Conservation (phyloP, 1,140 invertebrate species). For the Phthorimaea operculella region DNA sequence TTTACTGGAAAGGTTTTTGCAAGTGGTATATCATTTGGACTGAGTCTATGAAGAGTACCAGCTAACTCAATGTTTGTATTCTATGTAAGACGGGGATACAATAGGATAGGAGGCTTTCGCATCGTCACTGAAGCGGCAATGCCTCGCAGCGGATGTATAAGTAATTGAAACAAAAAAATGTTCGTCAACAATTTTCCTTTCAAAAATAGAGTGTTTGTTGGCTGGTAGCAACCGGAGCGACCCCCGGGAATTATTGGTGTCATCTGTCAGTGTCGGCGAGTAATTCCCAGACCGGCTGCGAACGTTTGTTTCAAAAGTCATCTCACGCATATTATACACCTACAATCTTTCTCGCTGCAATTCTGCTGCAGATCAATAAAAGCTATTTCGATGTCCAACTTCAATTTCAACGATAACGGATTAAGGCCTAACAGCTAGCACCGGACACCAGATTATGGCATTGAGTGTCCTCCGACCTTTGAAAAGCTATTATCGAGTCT, state of each 20-base stretch:
- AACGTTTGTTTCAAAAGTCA: conserved; percentile 53
- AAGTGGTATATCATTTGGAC: too few species aligned
- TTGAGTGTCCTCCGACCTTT: background rate
- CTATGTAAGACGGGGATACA: too few species aligned
- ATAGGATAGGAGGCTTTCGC: too few species aligned
- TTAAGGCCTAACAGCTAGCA: too few species aligned
- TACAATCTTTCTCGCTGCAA: conserved; percentile 17
- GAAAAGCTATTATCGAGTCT: conserved; percentile 10
- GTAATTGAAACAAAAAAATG: conserved; percentile 22
- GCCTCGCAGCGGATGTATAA: background rate
- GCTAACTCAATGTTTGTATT: too few species aligned
- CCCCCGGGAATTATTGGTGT: conserved; percentile 49
- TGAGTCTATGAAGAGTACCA: too few species aligned
- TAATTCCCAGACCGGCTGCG: conserved; percentile 45
- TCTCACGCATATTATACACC: conserved; percentile 36
- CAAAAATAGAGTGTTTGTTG: conserved; percentile 22
- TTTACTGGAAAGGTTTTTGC: too few species aligned
- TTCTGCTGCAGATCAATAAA: conserved; percentile 20
- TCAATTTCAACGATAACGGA: too few species aligned
- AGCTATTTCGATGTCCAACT: background rate
- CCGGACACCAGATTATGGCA: background rate
- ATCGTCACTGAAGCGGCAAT: too few species aligned
- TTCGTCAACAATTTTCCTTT: conserved; percentile 18
- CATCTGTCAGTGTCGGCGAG: conserved; percentile 57
- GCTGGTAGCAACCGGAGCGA: conserved; percentile 9